These are phyloP conservation scores for Sisor rabdophorus DNA, from an alignment of 2,113 vertebrate species.

Conservation along the genomic window DNA sequence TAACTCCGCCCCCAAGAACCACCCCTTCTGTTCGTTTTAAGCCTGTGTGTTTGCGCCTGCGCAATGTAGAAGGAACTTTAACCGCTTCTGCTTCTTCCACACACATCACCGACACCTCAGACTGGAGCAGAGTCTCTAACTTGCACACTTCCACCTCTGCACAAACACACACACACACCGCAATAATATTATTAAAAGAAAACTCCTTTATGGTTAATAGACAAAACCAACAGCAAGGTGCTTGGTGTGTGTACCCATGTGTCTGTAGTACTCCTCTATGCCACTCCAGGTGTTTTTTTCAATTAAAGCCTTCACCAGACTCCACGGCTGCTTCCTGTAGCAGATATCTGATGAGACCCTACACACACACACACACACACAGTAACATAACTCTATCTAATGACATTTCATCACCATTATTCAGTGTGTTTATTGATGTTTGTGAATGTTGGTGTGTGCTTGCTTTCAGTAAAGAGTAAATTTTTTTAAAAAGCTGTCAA, in stretches of 20 bases:
- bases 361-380: conserved; percentile 24
- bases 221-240: not conserved
- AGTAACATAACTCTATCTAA: not conserved
- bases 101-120: conserved; percentile 76
- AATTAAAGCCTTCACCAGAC: conserved; percentile 82
- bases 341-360: conserved; percentile 89
- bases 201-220: not conserved
- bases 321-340: conserved; percentile 91
- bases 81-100: conserved; percentile 69
- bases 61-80: conserved; percentile 67
- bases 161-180: not conserved
- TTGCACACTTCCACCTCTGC: conserved; percentile 81
- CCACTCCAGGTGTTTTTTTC: conserved; percentile 90
- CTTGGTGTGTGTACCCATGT: conserved; percentile 73
- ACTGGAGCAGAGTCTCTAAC: conserved; percentile 76
- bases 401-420: conserved; percentile 4
- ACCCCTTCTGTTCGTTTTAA: conserved; percentile 74
- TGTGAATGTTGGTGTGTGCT: not conserved
- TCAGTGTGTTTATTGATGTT: not conserved
- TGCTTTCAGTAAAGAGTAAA: not conserved
- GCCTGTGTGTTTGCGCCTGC: conserved; percentile 79
- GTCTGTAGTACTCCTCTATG: conserved; percentile 84
- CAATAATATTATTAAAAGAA: not conserved
- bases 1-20: conserved; percentile 53
- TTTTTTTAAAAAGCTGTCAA: no score